Conservation (phyloP, 1,140 invertebrate genomes). For the Penaeus indicus region DNA sequence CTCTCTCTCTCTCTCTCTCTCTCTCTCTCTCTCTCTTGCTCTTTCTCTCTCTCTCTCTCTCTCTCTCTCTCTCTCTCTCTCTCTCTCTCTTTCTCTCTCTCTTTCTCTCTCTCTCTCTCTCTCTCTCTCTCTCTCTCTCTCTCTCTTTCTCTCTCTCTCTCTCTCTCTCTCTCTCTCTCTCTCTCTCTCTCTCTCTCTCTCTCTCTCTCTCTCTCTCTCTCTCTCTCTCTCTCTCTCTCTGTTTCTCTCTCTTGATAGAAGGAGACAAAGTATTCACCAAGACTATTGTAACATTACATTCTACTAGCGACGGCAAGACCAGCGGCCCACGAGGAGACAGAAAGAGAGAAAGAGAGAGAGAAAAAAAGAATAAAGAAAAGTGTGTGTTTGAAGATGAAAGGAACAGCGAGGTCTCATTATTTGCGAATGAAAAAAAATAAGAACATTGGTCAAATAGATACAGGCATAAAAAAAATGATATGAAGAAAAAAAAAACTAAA, state of each 20-base stretch:
- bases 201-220: neutral
- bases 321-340: neutral
- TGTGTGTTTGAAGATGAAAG: too few relatives aligned
- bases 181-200: neutral
- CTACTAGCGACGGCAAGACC: neutral
- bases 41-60: neutral
- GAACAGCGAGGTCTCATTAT: too few relatives aligned
- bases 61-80: neutral
- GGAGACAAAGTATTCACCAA: too few relatives aligned
- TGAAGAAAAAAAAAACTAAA: too few relatives aligned
- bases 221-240: neutral
- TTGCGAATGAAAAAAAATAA: too few relatives aligned
- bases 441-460: too few relatives aligned
- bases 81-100: neutral
- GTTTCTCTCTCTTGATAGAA: neutral
- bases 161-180: neutral
- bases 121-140: neutral
- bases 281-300: too few relatives aligned
- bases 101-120: neutral
- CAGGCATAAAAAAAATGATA: too few relatives aligned
- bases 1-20: neutral
- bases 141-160: neutral
- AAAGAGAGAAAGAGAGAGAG: conserved; percentile 6
- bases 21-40: neutral
- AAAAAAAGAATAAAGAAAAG: neutral